Conservation (phyloP, 2,797 vertebrate genomes). For the Artibeus lituratus region DNA sequence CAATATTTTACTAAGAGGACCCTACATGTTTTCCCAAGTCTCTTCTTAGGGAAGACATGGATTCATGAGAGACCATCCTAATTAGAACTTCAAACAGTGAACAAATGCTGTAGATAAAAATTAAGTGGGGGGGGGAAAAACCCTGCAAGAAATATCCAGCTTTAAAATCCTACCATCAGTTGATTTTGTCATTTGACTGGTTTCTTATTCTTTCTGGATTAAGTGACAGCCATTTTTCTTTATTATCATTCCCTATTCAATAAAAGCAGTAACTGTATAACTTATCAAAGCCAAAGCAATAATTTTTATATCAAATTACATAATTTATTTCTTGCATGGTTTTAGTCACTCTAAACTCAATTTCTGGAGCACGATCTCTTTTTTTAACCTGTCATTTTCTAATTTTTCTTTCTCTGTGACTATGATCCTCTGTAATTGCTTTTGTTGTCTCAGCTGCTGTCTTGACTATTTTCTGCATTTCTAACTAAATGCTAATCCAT, state of each 20-base stretch:
- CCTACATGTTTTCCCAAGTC: constrained; percentile 31
- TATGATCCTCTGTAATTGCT: not conserved
- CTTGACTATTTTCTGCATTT: not conserved
- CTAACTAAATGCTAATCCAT: constrained; percentile 40
- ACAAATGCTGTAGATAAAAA: constrained; percentile 27
- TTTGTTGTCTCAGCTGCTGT: not conserved
- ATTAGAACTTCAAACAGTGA: constrained; percentile 61
- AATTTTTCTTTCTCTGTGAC: constrained; percentile 16
- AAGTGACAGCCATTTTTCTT: constrained; percentile 35
- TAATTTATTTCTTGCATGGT: not conserved
- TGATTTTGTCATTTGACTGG: not conserved
- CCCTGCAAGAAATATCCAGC: not conserved
- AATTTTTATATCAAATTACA: not conserved
- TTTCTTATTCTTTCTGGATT: constrained; percentile 26
- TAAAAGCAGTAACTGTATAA: constrained; percentile 3
- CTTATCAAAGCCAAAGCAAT: not conserved
- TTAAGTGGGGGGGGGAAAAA: not conserved
- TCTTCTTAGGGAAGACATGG: constrained; percentile 25
- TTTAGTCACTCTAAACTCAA: not conserved
- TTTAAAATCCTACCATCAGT: constrained; percentile 21
- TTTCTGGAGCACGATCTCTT: not conserved
- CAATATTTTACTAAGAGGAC: constrained; percentile 38
- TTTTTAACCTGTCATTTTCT: not conserved
- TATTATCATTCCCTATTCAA: not conserved
- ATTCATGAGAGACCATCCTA: not conserved